Evolutionary conservation across 2,888 invertebrate species (phyloP).

Genomic region (Microctonus brassicae): DNA sequence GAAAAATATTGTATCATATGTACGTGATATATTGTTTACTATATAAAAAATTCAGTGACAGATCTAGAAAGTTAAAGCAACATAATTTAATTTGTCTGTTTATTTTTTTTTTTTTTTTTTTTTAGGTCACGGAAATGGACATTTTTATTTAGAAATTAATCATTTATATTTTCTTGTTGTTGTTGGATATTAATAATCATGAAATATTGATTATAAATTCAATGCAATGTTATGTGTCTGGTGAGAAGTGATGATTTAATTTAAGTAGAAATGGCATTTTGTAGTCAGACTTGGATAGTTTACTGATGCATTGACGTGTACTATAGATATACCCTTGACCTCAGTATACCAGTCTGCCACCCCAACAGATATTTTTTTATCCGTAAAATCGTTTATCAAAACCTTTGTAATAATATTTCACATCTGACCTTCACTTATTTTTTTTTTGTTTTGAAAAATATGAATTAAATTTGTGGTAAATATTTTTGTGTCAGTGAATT

Average conservation of each 20-base stretch:
- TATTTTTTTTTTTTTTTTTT: not conserved
- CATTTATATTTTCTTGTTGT: not conserved
- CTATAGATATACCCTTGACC: slow-evolving; percentile 13
- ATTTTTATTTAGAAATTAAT: not conserved
- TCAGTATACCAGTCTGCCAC: not conserved
- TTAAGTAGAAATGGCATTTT: not conserved
- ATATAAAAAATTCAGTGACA: not conserved
- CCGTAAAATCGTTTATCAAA: slow-evolving; percentile 27
- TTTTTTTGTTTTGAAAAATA: not conserved
- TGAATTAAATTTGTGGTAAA: not conserved
- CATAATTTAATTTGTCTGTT: not conserved
- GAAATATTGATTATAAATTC: not conserved
- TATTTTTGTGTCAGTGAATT: not conserved
- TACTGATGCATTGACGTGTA: not conserved
- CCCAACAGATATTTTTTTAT: slow-evolving; percentile 17
- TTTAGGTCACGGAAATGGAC: not conserved
- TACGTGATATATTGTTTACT: not conserved
- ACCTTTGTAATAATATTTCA: not conserved
- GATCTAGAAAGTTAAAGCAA: not conserved
- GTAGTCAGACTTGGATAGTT: not conserved
- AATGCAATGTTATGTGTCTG: not conserved
- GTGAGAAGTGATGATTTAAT: not conserved
- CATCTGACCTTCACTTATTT: not conserved
- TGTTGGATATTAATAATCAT: not conserved
- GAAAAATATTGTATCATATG: not conserved